These are phyloP conservation scores for Alces alces DNA, from an alignment of 2,113 vertebrate species.

Conservation along the genomic window DNA sequence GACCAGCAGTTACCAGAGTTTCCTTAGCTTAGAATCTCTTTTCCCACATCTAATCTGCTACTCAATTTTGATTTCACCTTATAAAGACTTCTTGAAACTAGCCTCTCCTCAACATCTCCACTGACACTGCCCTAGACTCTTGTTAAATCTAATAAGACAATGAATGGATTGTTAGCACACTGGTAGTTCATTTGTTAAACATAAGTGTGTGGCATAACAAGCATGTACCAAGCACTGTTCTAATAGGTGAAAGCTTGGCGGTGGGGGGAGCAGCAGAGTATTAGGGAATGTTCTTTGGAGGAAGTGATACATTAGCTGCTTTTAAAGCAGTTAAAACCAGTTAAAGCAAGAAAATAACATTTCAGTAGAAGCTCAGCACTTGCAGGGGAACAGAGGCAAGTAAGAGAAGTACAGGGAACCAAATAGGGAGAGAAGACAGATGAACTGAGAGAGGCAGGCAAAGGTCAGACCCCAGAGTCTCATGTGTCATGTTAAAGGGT, in stretches of 20 bases:
- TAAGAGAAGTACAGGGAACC: neutral
- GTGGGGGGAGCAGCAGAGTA: neutral
- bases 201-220: neutral
- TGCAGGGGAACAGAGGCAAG: neutral
- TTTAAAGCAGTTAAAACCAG: neutral
- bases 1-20: neutral
- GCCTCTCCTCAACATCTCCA: neutral
- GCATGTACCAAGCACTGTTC: neutral
- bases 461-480: neutral
- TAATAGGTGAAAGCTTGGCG: neutral
- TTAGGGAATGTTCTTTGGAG: neutral
- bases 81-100: constrained; percentile 15
- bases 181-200: neutral
- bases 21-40: neutral
- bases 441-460: neutral
- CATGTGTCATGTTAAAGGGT: neutral
- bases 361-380: neutral
- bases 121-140: neutral
- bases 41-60: neutral
- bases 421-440: neutral
- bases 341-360: neutral
- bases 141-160: neutral
- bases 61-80: neutral
- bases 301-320: neutral
- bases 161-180: neutral